Base-by-base conservation (phyloP, 2,113 vertebrate genomes). In the Meles meles region DNA sequence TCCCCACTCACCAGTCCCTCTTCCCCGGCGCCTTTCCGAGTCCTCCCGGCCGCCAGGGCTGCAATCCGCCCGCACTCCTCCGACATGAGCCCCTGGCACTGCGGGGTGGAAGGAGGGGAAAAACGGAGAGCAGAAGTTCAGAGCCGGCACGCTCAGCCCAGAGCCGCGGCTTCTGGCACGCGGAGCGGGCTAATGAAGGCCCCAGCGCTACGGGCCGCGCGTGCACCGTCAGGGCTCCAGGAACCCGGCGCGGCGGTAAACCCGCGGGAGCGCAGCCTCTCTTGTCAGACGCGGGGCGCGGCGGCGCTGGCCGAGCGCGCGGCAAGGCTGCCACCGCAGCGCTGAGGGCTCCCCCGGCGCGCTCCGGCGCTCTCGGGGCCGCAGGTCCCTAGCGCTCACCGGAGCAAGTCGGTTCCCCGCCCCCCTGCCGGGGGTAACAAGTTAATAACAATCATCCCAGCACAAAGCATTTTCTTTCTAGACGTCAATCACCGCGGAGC, bases 401-500 rank as follows among this genome's bases (percentile, higher is more conserved):
- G 42, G 39, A 55, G 59, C 65, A 25, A 72, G 61, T 42, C 49
- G 71, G 96, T 59, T 86, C 96, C 71, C 95, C 65, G 55, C 92
- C 95, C 85, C 94, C 81, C 89, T 77, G 67, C 57, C 57, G n/a
- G 83, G 94, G 97, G 87, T 57, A 97, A 90, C 93, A 59, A 85
- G 93, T 86, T 95, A 93, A 96, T 92, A 90, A 93, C 97, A 92
- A 88, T 90, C 96, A 88, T 79, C 85, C 47, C 76, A 8, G 77
- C 96, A 98, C 95, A 98, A 98, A 91, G 98, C 97, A 25, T 95
- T 97, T 94, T 88, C 96, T 80, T 98, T 98, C 97, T 95, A 97
- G 96, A 97, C 79, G 99, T 98, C 99, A 99, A 98, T 99, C 99
- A 99, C 96, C 44, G 76, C 84, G 97, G 97, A 98, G 98, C 97